Conservation (phyloP, 2,888 invertebrate genomes). For the Anorthoa munda region DNA sequence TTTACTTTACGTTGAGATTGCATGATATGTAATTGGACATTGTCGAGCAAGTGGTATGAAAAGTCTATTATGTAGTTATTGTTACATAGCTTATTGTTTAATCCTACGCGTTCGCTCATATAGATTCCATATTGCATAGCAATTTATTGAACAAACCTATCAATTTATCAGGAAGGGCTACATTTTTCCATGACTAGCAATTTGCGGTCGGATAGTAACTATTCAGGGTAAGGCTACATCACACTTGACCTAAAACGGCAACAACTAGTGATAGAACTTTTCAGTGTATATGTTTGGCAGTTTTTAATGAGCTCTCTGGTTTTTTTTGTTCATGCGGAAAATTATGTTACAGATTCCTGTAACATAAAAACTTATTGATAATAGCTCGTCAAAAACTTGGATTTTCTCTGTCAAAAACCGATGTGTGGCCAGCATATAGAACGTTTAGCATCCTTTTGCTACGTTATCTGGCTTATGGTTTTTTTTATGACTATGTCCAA, state of each 20-base stretch:
- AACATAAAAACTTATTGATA: background rate
- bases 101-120: background rate
- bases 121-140: background rate
- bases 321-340: background rate
- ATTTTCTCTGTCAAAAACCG: too few species aligned
- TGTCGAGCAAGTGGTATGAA: background rate
- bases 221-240: conserved; percentile 32
- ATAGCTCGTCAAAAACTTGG: too few species aligned
- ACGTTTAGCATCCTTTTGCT: background rate
- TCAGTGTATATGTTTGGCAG: conserved; percentile 1
- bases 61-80: background rate
- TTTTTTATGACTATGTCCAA: background rate
- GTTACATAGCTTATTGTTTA: background rate
- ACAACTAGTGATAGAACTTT: conserved; percentile 29
- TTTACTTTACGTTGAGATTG: too few species aligned
- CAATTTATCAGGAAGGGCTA: background rate
- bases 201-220: conserved; percentile 43
- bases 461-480: background rate
- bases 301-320: background rate
- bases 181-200: conserved; percentile 38
- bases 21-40: too few species aligned
- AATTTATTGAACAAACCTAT: conserved; percentile 22
- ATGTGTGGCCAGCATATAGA: too few species aligned
- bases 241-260: conserved; percentile 45
- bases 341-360: background rate